phyloP scores from a whole-genome alignment of 1,140 invertebrate species.

The Dolichoris vasculosae region DNA sequence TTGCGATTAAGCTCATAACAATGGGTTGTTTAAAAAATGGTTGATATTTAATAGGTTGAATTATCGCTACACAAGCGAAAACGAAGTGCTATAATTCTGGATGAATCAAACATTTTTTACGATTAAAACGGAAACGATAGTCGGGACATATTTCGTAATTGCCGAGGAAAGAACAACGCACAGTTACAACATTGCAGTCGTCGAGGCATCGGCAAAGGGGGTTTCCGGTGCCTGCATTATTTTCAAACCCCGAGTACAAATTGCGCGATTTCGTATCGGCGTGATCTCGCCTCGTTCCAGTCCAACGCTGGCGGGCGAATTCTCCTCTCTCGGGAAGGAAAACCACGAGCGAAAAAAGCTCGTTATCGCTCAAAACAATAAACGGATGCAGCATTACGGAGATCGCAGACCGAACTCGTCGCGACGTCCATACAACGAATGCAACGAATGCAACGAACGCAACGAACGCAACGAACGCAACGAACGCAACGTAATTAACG shows the following conservation, averaged over 20 bases:
- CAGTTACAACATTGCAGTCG: neutral
- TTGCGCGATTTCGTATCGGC: neutral
- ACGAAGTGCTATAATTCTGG: too few relatives aligned
- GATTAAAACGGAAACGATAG: neutral
- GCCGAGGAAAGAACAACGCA: neutral
- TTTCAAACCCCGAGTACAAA: neutral
- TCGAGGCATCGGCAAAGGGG: neutral
- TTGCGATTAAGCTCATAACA: too few relatives aligned
- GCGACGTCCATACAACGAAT: too few relatives aligned
- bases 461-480: neutral
- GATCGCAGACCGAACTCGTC: neutral
- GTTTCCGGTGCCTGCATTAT: neutral
- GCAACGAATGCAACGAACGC: neutral
- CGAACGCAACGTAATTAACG: slow-evolving; percentile 8
- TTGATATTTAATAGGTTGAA: too few relatives aligned
- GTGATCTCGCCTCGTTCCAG: neutral
- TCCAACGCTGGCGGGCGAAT: neutral
- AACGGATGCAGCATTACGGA: slow-evolving; percentile 26
- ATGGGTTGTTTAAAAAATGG: too few relatives aligned
- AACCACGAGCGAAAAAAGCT: neutral
- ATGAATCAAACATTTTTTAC: neutral
- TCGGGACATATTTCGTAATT: neutral
- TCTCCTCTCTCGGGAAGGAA: neutral
- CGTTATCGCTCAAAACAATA: slow-evolving; percentile 22
- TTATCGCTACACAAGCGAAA: too few relatives aligned